Percentiles rank a stretch among this genome's conserved stretches.
These are phyloP conservation scores for Dermochelys coriacea DNA, from an alignment of 2,797 vertebrate genomes.

Conservation along the genomic window DNA sequence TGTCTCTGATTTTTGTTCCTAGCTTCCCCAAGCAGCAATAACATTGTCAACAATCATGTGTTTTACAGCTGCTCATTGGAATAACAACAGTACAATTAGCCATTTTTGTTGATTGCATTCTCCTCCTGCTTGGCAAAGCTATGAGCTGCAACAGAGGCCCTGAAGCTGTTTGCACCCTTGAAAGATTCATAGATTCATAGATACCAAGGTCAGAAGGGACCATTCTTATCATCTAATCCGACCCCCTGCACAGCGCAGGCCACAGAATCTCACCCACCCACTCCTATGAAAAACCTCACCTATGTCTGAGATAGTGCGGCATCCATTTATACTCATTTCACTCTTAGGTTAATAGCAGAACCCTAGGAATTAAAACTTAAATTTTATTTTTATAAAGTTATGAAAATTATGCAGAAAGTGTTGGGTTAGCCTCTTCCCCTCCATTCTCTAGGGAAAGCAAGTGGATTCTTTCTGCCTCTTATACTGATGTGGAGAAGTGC, in stretches of 20 bases:
- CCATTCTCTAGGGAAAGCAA: neutral
- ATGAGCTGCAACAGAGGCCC: rapidly evolving
- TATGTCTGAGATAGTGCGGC: rapidly evolving
- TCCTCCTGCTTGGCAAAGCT: neutral
- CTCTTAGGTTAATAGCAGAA: rapidly evolving
- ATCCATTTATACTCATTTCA: rapidly evolving
- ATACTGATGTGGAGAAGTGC: neutral
- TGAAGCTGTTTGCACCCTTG: rapidly evolving
- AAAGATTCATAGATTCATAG: no score
- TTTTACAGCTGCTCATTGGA: neutral
- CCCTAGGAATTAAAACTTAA: rapidly evolving
- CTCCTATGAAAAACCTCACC: no score
- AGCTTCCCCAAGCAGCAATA: neutral
- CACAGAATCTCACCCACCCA: no score
- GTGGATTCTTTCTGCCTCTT: neutral
- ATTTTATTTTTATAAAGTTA: neutral
- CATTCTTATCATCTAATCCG: no score
- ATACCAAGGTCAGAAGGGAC: no score
- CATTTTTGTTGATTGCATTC: neutral
- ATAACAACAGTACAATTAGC: neutral
- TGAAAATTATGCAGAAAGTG: neutral
- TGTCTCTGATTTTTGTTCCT: neutral
- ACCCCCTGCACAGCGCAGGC: no score
- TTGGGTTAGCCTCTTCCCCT: neutral
- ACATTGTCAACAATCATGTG: neutral